Evolutionary conservation across 2,797 vertebrate genomes (phyloP).

Genomic region (Dipus sagitta): DNA sequence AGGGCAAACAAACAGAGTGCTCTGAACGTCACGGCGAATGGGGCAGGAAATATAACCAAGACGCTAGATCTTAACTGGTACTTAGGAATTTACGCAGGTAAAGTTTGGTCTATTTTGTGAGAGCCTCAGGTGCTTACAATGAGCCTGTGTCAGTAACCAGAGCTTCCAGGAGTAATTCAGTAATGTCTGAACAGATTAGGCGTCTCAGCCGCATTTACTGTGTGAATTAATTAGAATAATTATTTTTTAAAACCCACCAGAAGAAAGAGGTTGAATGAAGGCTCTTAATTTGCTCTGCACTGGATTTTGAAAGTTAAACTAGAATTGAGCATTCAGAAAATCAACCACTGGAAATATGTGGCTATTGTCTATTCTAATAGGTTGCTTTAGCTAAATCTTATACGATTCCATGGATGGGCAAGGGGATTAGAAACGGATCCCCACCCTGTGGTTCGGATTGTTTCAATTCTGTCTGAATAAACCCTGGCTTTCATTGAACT

Average conservation of each 20-base stretch:
- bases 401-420: slow-evolving; percentile 81
- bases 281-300: slow-evolving; percentile 80
- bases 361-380: slow-evolving; percentile 85
- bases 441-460: slow-evolving; percentile 74
- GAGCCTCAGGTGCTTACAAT: slow-evolving; percentile 57
- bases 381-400: slow-evolving; percentile 80
- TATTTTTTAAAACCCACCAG: slow-evolving; percentile 64
- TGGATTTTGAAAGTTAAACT: slow-evolving; percentile 85
- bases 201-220: slow-evolving; percentile 66
- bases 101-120: slow-evolving; percentile 74
- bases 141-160: slow-evolving; percentile 48
- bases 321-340: slow-evolving; percentile 81
- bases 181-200: slow-evolving; percentile 77
- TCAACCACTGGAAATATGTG: slow-evolving; percentile 79
- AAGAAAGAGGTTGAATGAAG: slow-evolving; percentile 78
- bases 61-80: slow-evolving; percentile 93
- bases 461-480: slow-evolving; percentile 80
- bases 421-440: slow-evolving; percentile 85
- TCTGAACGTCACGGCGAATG: slow-evolving; percentile 83
- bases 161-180: slow-evolving; percentile 73
- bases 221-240: slow-evolving; percentile 83
- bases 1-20: slow-evolving; percentile 88
- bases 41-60: slow-evolving; percentile 73
- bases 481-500: slow-evolving; percentile 76
- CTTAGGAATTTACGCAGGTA: slow-evolving; percentile 96